These are phyloP conservation scores for Gisinianus flammeolus DNA, from an alignment of 2,888 invertebrate species.

Conservation along the genomic window DNA sequence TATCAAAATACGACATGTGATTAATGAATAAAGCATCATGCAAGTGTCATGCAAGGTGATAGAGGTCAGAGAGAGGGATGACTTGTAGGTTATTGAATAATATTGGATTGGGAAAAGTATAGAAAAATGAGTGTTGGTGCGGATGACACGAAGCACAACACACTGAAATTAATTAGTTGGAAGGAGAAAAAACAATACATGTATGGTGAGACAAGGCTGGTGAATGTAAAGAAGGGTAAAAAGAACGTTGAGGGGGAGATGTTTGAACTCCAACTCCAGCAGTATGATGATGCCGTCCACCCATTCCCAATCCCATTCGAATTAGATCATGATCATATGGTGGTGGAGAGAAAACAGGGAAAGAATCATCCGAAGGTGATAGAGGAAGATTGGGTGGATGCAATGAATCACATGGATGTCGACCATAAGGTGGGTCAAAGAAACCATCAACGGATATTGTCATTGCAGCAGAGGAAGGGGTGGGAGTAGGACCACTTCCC, in stretches of 20 bases:
- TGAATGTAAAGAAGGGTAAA: slow-evolving; percentile 75
- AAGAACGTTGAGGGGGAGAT: slow-evolving; percentile 64
- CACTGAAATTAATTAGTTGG: background rate
- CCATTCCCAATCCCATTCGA: slow-evolving; percentile 57
- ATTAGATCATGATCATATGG: slow-evolving; percentile 66
- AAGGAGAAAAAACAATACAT: slow-evolving; percentile 68
- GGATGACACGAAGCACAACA: background rate
- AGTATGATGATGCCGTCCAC: slow-evolving; percentile 62
- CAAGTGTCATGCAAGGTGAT: background rate
- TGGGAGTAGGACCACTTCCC: slow-evolving; percentile 64
- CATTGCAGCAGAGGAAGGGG: slow-evolving; percentile 83
- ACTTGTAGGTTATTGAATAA: too few species aligned
- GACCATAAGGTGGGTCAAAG: slow-evolving; percentile 67
- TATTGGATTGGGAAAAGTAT: too few species aligned
- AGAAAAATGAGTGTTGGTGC: background rate
- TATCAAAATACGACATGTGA: background rate
- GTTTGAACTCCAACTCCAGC: slow-evolving; percentile 65
- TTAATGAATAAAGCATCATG: background rate
- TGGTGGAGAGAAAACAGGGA: slow-evolving; percentile 84
- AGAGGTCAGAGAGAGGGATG: background rate
- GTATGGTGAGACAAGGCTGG: slow-evolving; percentile 87
- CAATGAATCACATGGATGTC: slow-evolving; percentile 61
- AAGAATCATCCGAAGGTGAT: slow-evolving; percentile 69
- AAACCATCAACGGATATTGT: slow-evolving; percentile 85
- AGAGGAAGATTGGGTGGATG: slow-evolving; percentile 70